These are phyloP conservation scores for Campoplex nolae DNA, from an alignment of 2,888 invertebrate species.

Conservation along the genomic window DNA sequence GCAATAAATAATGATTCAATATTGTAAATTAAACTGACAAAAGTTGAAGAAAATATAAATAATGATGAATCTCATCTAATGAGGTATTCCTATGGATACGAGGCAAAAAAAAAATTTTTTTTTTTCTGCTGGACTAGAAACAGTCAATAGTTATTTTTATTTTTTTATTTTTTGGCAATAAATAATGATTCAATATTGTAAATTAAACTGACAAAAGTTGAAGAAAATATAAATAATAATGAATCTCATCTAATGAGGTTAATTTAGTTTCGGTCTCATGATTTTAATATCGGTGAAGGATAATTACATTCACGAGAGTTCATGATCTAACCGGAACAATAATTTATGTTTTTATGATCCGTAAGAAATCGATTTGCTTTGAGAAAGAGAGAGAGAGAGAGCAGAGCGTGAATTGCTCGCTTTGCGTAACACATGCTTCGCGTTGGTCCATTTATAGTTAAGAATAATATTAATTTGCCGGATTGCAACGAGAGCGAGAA, in stretches of 20 bases:
- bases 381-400: neutral
- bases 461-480: conserved; percentile 22
- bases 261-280: neutral
- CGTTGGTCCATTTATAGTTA: neutral
- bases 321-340: neutral
- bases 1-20: no score
- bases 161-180: no score
- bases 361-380: conserved; percentile 16
- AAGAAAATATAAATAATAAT: neutral
- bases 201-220: neutral
- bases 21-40: neutral
- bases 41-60: no score
- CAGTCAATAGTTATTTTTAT: no score
- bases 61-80: neutral
- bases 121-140: no score
- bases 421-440: neutral
- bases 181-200: no score
- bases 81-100: no score
- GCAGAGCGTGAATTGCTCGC: conserved; percentile 12
- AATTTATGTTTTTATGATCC: conserved; percentile 13
- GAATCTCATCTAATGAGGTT: neutral
- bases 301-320: conserved; percentile 1
- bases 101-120: no score
- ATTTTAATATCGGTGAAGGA: neutral
- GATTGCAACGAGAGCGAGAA: no score